Base-by-base conservation (phyloP, 35 echinoderm and acorn worm species). In the Ophiothrix spiculata region DNA sequence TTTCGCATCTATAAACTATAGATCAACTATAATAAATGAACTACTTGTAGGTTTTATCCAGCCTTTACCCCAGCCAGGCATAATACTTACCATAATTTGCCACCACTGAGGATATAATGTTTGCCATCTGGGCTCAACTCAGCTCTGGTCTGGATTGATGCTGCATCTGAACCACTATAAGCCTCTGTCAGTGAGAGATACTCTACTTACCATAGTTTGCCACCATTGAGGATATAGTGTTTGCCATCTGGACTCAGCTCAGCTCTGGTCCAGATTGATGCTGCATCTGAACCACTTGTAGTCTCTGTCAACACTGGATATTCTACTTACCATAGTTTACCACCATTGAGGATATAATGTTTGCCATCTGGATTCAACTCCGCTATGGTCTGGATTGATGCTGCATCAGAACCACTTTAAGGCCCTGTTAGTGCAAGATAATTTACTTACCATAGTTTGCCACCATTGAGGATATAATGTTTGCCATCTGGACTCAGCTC, bases 141-240 rank as follows among this genome's bases (percentile, higher is more conserved):
- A 17, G 94, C 94, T 32, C 77, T 87, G 8, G 91, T 78, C 32
- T 91, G 69, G 91, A 97, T 97, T 0, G 94, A 97, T 75, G 84
- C 90, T 14, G 94, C 94, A 46, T 97, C 94, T 19, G 94, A 97
- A 14, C 94, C 94, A 39, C 94, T 97, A 38, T 90, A 79, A 0
- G 94, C 87, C 74, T 97, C 94, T 25, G 94, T 97, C 32, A 97
- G 94, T 31, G 91, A 97, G 41, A 97, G 93, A n/a, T n/a, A n/a
- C n/a, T n/a, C n/a, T n/a, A n/a, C 95, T 91, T 73, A 98, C 95
- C 95, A 98, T 38, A 98, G 75, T 56, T 98, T 98, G 81, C 95
- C 94, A 13, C 95, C 95, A 35, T 98, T 98, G 35, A 98, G 78
- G 39, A 98, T 94, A 83, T 91, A 98, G 75, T 98, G 95, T 73